phyloP scores from a whole-genome alignment of 2,797 vertebrate genomes.

The Syncerus caffer region DNA sequence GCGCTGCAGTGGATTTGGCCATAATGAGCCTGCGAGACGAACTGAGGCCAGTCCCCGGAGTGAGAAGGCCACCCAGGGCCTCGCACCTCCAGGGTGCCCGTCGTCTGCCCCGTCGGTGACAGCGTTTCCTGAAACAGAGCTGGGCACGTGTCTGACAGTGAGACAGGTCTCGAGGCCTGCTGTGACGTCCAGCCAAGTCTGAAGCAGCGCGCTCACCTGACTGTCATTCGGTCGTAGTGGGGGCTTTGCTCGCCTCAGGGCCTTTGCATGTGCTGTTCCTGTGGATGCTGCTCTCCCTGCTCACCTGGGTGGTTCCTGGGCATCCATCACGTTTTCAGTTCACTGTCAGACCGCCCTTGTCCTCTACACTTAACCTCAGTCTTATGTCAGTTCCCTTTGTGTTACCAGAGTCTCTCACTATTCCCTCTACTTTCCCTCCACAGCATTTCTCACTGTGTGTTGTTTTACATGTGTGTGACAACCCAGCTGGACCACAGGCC shows the following conservation, averaged over 20 bases:
- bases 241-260: not conserved
- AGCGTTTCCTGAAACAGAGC: not conserved
- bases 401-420: not conserved
- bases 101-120: not conserved
- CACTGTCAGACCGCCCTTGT: not conserved
- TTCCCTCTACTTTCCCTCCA: not conserved
- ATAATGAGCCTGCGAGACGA: not conserved
- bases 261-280: not conserved
- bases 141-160: not conserved
- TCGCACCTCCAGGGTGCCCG: not conserved
- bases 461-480: fast-evolving
- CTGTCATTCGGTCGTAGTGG: not conserved
- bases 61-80: not conserved
- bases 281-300: not conserved
- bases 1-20: not conserved
- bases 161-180: not conserved
- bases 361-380: not conserved
- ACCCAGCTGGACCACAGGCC: not conserved
- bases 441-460: not conserved
- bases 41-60: not conserved
- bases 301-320: not conserved
- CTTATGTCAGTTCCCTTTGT: not conserved
- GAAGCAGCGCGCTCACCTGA: not conserved
- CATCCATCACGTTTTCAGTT: not conserved
- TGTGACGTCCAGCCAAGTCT: not conserved